Percentiles rank a stretch among this genome's conserved stretches.
Conservation (phyloP, 1,140 invertebrate species). For the Hestina assimilis region DNA sequence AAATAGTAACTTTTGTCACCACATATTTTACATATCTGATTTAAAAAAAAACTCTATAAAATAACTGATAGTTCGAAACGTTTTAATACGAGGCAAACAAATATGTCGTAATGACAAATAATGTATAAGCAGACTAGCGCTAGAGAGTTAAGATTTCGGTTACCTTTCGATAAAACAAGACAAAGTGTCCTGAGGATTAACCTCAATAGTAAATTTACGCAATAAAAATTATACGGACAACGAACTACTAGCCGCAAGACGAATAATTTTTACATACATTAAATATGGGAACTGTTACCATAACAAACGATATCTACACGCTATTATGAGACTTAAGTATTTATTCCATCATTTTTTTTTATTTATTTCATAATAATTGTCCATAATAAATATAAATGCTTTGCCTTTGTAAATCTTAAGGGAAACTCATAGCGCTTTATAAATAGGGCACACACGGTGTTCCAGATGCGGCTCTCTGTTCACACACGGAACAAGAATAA, state of each 20-base stretch:
- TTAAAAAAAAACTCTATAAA: no score
- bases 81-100: no score
- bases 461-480: slow-evolving; percentile 24
- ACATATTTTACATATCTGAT: no score
- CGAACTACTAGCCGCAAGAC: no score
- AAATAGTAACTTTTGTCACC: no score
- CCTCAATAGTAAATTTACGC: background rate
- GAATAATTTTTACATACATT: no score
- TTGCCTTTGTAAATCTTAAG: background rate
- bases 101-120: slow-evolving; percentile 18
- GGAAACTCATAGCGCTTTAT: slow-evolving; percentile 18
- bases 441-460: slow-evolving; percentile 32
- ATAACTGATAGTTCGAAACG: no score
- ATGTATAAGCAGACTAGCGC: slow-evolving; percentile 14
- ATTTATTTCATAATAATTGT: background rate
- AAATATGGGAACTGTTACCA: no score
- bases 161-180: slow-evolving; percentile 13
- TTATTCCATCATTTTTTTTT: background rate
- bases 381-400: background rate
- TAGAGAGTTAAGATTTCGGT: slow-evolving; percentile 14
- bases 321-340: background rate
- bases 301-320: no score
- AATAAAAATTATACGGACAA: background rate
- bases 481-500: slow-evolving; percentile 23
- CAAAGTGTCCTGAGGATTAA: slow-evolving; percentile 8